Base-by-base conservation (phyloP, 2,888 invertebrate species). In the Drosophila engyochracea region DNA sequence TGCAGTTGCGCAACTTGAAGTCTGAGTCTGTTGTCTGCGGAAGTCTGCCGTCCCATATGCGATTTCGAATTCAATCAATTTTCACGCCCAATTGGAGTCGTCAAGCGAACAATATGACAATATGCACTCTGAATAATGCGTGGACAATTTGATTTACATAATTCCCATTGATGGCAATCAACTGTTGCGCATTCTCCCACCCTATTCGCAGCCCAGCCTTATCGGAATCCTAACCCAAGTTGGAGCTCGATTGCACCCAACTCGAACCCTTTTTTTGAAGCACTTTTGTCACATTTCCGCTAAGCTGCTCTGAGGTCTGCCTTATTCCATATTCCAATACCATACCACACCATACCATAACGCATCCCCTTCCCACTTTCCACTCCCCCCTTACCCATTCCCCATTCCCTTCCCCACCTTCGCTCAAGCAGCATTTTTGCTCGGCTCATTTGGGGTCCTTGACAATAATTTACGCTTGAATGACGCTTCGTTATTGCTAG, bases 111-210 rank as follows among this genome's bases (percentile, higher is more conserved):
- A 70, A 83, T 80, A 77, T 82, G 81, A 73, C 72, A 70, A 83
- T 80, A 77, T 82, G 81, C 81, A 77, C 74, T 73, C 72, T 64
- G 69, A 65, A 77, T 71, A 74, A 70, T 81, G 73, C 86, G 76
- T 72, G 82, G 76, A 79, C 89, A 83, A 89, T 83, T 85, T 79
- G 79, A 89, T 85, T 89, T 86, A 81, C 89, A 89, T 85, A 86
- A 85, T 86, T 81, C 74, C 53, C 74, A 83, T 76, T 79, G 74
- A 88, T 81, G 82, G 84, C 87, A 86, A 85, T 89, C 81, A 89
- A 79, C 84, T 83, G 84, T 85, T 85, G 87, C 84, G 73, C 70
- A 19, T 61, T 52, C 44, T 37, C 47, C 66, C 19, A 30, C 6
- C 44, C n/a, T 9, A 28, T 22, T 39, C 25, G 41, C 31, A 51